These are phyloP conservation scores for Columba janthina DNA, from an alignment of 2,113 vertebrate genomes.

Conservation along the genomic window DNA sequence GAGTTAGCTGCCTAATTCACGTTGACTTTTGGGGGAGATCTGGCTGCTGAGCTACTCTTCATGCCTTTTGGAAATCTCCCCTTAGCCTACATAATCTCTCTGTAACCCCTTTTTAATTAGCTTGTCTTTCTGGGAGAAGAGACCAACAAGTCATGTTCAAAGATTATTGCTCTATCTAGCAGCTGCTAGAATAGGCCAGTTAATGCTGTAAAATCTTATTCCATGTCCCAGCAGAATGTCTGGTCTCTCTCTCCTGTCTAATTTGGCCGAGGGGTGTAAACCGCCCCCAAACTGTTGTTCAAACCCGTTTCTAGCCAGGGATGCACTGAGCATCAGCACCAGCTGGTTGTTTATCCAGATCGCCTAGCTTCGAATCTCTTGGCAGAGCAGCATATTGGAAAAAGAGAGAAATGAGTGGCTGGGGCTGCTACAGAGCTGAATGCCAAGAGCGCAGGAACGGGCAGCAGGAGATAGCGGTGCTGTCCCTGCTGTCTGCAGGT, in stretches of 20 bases:
- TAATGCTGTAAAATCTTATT: constrained; percentile 22
- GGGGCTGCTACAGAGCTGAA: not conserved
- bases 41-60: constrained; percentile 12
- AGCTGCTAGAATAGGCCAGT: constrained; percentile 32
- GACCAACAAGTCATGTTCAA: constrained; percentile 25
- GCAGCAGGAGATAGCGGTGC: not conserved
- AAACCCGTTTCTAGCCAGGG: not conserved
- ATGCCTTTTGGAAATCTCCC: constrained; percentile 24
- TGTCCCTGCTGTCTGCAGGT: not conserved
- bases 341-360: constrained; percentile 23
- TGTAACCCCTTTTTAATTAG: constrained; percentile 62
- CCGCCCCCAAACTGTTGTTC: not conserved
- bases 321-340: not conserved
- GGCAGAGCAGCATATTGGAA: constrained; percentile 28
- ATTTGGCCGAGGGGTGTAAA: not conserved
- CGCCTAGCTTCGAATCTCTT: constrained; percentile 4
- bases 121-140: constrained; percentile 30
- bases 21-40: not conserved
- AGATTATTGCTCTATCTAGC: constrained; percentile 39
- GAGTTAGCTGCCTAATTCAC: constrained; percentile 3
- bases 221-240: not conserved
- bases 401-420: not conserved
- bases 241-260: not conserved
- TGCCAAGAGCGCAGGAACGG: not conserved
- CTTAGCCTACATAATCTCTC: constrained; percentile 38